Percentiles rank a stretch among this genome's conserved stretches.
phyloP scores from a whole-genome alignment of 2,888 invertebrate species.

The Lasioglossum marginatum region DNA sequence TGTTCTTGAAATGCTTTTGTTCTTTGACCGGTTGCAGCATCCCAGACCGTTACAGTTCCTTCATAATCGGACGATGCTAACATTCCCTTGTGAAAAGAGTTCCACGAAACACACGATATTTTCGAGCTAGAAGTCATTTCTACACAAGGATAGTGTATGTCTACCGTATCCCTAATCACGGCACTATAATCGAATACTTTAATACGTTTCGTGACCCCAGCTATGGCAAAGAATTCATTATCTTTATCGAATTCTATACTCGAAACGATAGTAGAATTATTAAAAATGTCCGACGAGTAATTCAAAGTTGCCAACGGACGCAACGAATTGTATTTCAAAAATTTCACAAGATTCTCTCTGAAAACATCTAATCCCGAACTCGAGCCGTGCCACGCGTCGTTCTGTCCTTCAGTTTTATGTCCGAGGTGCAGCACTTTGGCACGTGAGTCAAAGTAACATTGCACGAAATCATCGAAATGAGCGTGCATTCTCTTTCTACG shows the following conservation, averaged over 20 bases:
- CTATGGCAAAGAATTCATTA: conserved; percentile 97
- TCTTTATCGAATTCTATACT: conserved; percentile 99
- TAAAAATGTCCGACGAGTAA: conserved; percentile 95
- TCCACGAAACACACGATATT: conserved; percentile 98
- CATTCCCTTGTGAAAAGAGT: conserved; percentile 94
- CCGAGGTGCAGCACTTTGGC: conserved; percentile 90
- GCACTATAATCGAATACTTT: conserved; percentile 96
- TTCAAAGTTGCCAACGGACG: conserved; percentile 94
- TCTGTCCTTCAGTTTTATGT: conserved; percentile 74
- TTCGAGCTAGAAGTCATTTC: conserved; percentile 97
- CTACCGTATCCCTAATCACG: conserved; percentile 93
- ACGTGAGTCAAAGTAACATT: conserved; percentile 93
- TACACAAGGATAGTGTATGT: conserved; percentile 95
- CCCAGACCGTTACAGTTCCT: conserved; percentile 97
- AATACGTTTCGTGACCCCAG: conserved; percentile 97
- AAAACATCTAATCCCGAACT: conserved; percentile 90
- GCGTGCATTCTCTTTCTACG: conserved; percentile 91
- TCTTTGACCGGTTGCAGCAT: conserved; percentile 91
- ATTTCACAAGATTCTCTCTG: conserved; percentile 93
- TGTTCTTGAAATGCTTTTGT: conserved; percentile 94
- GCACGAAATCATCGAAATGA: conserved; percentile 95
- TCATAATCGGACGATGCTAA: conserved; percentile 97
- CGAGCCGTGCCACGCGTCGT: conserved; percentile 72
- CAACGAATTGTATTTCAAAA: conserved; percentile 92
- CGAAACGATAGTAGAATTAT: conserved; percentile 93